Evolutionary conservation across 1,140 invertebrate species (phyloP).

Genomic region (Megalopta genalis): DNA sequence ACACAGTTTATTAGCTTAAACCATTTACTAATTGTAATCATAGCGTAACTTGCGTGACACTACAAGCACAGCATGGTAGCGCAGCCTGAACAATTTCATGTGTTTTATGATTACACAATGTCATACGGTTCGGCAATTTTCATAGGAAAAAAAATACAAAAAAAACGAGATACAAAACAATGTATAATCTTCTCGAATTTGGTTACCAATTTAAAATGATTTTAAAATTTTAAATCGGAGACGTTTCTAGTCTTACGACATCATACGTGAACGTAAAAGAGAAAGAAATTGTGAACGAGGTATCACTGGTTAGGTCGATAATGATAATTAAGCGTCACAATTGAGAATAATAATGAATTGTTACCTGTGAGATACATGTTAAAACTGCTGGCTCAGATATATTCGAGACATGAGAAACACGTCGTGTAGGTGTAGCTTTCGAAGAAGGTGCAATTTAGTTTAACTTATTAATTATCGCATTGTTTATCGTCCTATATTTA

Average conservation of each 20-base stretch:
- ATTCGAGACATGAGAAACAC: conserved; percentile 21
- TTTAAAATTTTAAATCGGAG: conserved; percentile 38
- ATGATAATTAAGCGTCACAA: conserved; percentile 46
- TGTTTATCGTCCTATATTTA: conserved; percentile 26
- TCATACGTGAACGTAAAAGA: not conserved
- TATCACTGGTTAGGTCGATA: conserved; percentile 36
- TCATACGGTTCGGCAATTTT: no score
- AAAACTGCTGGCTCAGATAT: conserved; percentile 43
- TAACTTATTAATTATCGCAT: conserved; percentile 29
- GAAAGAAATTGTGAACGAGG: not conserved
- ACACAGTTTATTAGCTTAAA: conserved; percentile 68
- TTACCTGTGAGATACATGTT: conserved; percentile 32
- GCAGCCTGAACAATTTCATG: conserved; percentile 55
- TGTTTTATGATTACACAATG: conserved; percentile 14
- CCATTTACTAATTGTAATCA: conserved; percentile 57
- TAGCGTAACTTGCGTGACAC: conserved; percentile 52
- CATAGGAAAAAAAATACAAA: no score
- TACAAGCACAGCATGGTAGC: conserved; percentile 57
- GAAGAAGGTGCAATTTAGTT: conserved; percentile 44
- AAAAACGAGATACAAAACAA: not conserved
- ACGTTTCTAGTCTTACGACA: conserved; percentile 40
- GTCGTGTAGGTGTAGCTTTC: conserved; percentile 15
- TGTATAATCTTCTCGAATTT: not conserved
- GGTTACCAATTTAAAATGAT: conserved; percentile 29
- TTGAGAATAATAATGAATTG: conserved; percentile 29